These are phyloP conservation scores for Telenomus remus DNA, from an alignment of 1,140 invertebrate species.

Conservation along the genomic window DNA sequence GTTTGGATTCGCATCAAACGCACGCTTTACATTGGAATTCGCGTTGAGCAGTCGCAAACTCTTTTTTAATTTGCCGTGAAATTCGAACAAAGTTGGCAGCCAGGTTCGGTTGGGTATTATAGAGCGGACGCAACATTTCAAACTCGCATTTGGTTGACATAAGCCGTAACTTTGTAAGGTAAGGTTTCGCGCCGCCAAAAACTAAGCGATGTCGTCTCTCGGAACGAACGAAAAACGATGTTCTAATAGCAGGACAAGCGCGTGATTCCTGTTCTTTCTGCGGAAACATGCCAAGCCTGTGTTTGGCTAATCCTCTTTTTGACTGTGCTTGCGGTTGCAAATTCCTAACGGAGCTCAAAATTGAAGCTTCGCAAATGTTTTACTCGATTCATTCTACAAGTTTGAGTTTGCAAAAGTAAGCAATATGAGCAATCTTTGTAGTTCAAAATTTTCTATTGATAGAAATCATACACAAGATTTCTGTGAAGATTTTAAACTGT, in stretches of 20 bases:
- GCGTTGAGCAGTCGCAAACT: slow-evolving; percentile 58
- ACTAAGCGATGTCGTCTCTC: slow-evolving; percentile 47
- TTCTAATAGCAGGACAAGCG: slow-evolving; percentile 33
- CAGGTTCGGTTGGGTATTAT: slow-evolving; percentile 58
- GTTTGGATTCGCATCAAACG: slow-evolving; percentile 32
- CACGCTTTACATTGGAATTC: slow-evolving; percentile 36
- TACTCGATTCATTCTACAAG: not conserved
- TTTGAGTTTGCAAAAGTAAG: no score
- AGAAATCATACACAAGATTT: no score
- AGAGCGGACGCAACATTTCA: slow-evolving; percentile 61
- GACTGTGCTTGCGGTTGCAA: slow-evolving; percentile 16
- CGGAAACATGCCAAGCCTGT: slow-evolving; percentile 39
- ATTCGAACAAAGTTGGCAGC: slow-evolving; percentile 67
- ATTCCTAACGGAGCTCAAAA: slow-evolving; percentile 37
- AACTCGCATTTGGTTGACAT: slow-evolving; percentile 64
- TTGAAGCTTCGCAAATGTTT: slow-evolving; percentile 40
- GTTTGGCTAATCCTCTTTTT: slow-evolving; percentile 52
- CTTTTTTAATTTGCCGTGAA: slow-evolving; percentile 69
- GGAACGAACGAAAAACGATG: slow-evolving; percentile 54
- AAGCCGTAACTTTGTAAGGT: slow-evolving; percentile 64
- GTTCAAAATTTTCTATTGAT: no score
- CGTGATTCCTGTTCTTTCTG: slow-evolving; percentile 31
- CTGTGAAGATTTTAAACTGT: no score
- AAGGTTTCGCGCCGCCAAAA: slow-evolving; percentile 57
- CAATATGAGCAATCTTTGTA: no score